Evolutionary conservation across 2,888 invertebrate genomes (phyloP).

Genomic region (Tachystola acroxantha): DNA sequence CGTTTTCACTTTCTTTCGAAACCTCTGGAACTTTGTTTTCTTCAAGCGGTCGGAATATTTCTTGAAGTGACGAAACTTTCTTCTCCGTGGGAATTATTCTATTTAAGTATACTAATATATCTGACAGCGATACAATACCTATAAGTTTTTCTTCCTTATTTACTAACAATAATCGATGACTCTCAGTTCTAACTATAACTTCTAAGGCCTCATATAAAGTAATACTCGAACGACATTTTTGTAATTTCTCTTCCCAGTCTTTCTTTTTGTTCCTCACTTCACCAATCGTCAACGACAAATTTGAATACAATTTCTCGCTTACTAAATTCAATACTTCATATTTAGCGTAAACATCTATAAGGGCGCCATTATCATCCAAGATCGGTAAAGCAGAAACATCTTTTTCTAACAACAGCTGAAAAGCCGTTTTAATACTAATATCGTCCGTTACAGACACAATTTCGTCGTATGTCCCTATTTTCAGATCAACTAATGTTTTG

Average conservation of each 20-base stretch:
- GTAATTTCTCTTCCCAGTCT: conserved; percentile 95
- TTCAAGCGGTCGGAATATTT: conserved; percentile 69
- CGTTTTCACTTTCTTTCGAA: conserved; percentile 62
- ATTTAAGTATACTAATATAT: conserved; percentile 73
- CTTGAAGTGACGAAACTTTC: conserved; percentile 69
- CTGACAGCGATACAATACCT: conserved; percentile 70
- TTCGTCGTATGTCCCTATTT: conserved; percentile 66
- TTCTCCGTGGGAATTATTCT: conserved; percentile 70
- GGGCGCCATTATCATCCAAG: conserved; percentile 57
- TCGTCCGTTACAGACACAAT: conserved; percentile 60
- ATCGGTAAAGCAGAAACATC: conserved; percentile 69
- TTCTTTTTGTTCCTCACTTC: conserved; percentile 92
- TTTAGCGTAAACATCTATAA: conserved; percentile 69
- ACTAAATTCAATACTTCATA: conserved; percentile 85
- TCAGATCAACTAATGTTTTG: conserved; percentile 59
- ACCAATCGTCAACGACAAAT: conserved; percentile 90
- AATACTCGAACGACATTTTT: conserved; percentile 91
- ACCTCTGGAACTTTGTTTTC: conserved; percentile 67
- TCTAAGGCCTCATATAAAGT: conserved; percentile 91
- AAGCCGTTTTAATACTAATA: conserved; percentile 62
- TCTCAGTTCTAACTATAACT: conserved; percentile 94
- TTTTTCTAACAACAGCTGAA: conserved; percentile 62
- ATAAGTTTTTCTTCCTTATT: conserved; percentile 69
- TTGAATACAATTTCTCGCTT: conserved; percentile 94
- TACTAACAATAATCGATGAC: conserved; percentile 75